Evolutionary conservation across 2,888 invertebrate species (phyloP).

Genomic region (Lycophotia porphyrea): DNA sequence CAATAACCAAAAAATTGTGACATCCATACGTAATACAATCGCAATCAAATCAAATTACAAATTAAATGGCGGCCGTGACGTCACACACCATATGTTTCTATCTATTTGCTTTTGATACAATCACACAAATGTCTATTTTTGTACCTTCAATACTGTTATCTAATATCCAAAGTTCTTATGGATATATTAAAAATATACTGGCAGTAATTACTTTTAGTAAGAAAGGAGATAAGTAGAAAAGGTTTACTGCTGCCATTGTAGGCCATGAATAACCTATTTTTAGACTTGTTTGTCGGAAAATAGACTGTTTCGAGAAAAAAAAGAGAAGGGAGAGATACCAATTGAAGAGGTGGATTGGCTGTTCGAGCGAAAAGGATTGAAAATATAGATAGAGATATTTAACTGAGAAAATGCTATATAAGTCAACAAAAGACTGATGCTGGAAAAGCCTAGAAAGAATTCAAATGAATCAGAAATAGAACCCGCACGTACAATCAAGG

Average conservation of each 20-base stretch:
- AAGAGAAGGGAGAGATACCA: neutral
- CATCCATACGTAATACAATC: constrained; percentile 47
- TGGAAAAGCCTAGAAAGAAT: neutral
- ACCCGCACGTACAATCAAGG: neutral
- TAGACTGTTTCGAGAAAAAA: neutral
- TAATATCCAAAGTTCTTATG: constrained; percentile 16
- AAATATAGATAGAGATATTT: neutral
- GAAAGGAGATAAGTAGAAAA: constrained; percentile 13
- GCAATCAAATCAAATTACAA: constrained; percentile 65
- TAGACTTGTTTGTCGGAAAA: neutral
- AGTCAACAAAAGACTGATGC: neutral
- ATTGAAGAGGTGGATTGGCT: neutral
- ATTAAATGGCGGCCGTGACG: constrained; percentile 61
- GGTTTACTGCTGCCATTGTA: neutral
- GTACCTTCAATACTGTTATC: constrained; percentile 26
- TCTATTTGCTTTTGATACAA: constrained; percentile 56
- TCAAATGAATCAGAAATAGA: constrained; percentile 9
- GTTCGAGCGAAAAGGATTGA: neutral
- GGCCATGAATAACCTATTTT: constrained; percentile 20
- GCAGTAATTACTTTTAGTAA: constrained; percentile 26
- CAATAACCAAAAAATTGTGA: constrained; percentile 24
- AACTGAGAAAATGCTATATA: neutral
- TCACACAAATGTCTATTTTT: constrained; percentile 44
- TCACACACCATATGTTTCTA: constrained; percentile 62
- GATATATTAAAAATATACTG: constrained; percentile 23